Conservation (phyloP, 2,113 vertebrate genomes). For the Oplegnathus fasciatus region DNA sequence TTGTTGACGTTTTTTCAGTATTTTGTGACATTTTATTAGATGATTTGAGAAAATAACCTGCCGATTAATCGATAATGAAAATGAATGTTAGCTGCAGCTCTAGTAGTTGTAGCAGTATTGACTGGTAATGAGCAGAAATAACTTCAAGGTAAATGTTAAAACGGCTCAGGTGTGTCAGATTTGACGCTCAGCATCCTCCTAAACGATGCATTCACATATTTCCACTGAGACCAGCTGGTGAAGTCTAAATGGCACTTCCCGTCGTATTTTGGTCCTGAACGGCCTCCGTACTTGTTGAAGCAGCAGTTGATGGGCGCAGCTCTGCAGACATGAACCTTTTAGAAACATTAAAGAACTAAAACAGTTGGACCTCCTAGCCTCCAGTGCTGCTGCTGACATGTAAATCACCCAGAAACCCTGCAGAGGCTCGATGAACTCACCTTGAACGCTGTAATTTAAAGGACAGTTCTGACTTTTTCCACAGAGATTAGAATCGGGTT, state of each 20-base stretch:
- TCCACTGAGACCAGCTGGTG: too few species aligned
- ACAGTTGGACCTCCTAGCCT: background rate
- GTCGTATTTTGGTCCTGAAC: background rate
- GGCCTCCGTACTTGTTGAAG: background rate
- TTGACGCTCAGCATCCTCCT: too few species aligned
- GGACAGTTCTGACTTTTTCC: conserved; percentile 15
- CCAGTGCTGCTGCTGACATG: background rate
- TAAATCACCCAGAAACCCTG: background rate
- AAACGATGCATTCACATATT: background rate
- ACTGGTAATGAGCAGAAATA: too few species aligned
- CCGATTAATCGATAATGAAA: too few species aligned
- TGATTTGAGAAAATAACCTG: too few species aligned
- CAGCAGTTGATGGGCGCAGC: background rate
- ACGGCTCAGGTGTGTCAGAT: background rate
- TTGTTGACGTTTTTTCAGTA: too few species aligned
- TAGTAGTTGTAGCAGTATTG: too few species aligned
- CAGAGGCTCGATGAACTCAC: conserved; percentile 13
- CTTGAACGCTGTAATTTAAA: conserved; percentile 31
- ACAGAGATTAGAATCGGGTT: conserved; percentile 44
- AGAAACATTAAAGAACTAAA: background rate
- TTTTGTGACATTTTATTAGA: too few species aligned
- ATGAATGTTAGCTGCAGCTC: too few species aligned
- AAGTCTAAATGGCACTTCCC: background rate
- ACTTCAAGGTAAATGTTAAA: too few species aligned
- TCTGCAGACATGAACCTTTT: background rate